Evolutionary conservation across 1,140 invertebrate genomes (phyloP), one percentile per base, ranked within the genome.

Genomic region (Zophobas morio): DNA sequence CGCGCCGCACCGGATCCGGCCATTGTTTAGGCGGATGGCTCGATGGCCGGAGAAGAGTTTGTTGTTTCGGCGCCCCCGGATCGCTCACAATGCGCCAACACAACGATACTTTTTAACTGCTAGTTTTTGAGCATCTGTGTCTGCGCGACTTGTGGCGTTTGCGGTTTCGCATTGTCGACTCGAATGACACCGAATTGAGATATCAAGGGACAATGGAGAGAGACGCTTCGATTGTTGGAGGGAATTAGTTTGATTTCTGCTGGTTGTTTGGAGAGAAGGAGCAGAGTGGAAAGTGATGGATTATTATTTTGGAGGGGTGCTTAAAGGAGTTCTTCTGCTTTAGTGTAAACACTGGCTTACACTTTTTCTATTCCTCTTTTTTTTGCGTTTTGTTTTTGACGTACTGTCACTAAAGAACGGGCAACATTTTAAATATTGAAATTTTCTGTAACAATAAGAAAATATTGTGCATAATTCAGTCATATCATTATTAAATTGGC

Each of bases 181-280:
- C 5, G 37, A 60, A 60, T 39, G 56, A 60, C 56, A 60, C 4
- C 34, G 56, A 54, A 60, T 60, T 37, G 56, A 60, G 56, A 60
- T 60, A 60, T 60, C 56, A 60, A 56, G 8, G 34, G 36, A 60
- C 56, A 60, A 60, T 60, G 56, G 6, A 33, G 56, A 60, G 35
- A 36, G 36, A 60, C 37, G 56, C 36, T 34, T 36, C 56, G 56
- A 60, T 60, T 60, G 35, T 60, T 39, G 56, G 20, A 6, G 20
- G 20, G 49, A 32, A 53, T 53, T 20, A 20, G 6, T 53, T 53
- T 8, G 42, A 46, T 4, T 46, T 46, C 3, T 46, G 42, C 20
- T 20, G 20, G 20, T 20, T 20, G 20, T 20, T 20, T 20, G 20
- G 20, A 20, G 20, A 20, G 20, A 20, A 20, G 20, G 20, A 20